Evolutionary conservation across 2,888 invertebrate species (phyloP).

Genomic region (Ormyrus rosae): DNA sequence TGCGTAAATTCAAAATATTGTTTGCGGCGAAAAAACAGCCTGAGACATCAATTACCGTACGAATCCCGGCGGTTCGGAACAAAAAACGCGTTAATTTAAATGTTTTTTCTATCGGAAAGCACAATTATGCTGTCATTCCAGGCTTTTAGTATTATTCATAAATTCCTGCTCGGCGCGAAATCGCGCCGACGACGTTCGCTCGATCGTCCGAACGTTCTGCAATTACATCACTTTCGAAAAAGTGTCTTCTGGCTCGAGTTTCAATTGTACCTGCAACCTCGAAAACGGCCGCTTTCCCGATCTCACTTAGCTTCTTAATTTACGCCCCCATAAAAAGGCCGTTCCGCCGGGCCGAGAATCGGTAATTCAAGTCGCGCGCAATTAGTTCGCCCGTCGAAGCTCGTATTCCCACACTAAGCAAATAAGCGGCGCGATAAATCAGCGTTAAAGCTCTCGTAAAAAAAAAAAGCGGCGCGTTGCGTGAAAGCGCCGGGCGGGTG

Average conservation of each 20-base stretch:
- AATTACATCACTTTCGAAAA: too few relatives aligned
- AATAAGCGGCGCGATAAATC: constrained; percentile 24
- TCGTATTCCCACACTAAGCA: constrained; percentile 8
- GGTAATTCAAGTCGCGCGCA: too few relatives aligned
- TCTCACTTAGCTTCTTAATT: neutral
- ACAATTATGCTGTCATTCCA: constrained; percentile 11
- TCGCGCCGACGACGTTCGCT: too few relatives aligned
- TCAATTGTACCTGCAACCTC: too few relatives aligned
- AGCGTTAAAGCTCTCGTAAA: constrained; percentile 14
- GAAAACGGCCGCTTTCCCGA: neutral
- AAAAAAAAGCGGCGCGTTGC: constrained; percentile 49
- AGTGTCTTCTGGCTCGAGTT: too few relatives aligned
- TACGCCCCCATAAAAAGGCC: neutral
- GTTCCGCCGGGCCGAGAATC: too few relatives aligned
- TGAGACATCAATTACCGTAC: constrained; percentile 15
- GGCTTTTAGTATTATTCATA: too few relatives aligned
- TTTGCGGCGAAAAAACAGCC: neutral
- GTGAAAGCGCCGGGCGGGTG: constrained; percentile 54
- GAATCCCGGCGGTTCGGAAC: neutral
- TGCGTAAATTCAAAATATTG: neutral
- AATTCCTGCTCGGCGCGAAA: too few relatives aligned
- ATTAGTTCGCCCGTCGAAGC: too few relatives aligned
- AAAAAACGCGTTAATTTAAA: constrained; percentile 23
- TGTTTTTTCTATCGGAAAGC: neutral
- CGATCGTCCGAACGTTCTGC: too few relatives aligned